Conservation (phyloP, 2,797 vertebrate genomes). For the Anomalospiza imberbis region DNA sequence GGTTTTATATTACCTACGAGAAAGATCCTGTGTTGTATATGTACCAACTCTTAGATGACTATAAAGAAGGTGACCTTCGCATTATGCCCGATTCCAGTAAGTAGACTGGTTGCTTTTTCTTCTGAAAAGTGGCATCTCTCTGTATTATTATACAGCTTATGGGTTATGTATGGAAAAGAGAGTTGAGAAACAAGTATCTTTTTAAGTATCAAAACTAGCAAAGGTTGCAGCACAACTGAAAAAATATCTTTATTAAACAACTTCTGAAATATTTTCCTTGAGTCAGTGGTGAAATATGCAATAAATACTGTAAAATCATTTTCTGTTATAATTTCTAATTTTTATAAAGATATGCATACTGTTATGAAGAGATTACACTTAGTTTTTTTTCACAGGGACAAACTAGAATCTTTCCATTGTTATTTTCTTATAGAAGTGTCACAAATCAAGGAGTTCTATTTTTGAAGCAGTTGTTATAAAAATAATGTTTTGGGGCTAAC, state of each 20-base stretch:
- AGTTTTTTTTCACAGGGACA: neutral
- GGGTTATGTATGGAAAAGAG: neutral
- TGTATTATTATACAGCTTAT: neutral
- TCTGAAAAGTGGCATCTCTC: neutral
- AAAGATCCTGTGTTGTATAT: conserved; percentile 98
- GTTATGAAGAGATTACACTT: neutral
- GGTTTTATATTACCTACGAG: conserved; percentile 98
- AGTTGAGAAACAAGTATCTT: neutral
- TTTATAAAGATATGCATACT: neutral
- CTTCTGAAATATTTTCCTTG: neutral
- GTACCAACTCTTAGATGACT: conserved; percentile 97
- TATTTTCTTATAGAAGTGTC: neutral
- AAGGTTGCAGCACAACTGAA: neutral
- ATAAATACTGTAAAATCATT: neutral
- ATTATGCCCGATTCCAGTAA: conserved; percentile 98
- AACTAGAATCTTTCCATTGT: neutral
- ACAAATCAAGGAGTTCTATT: neutral
- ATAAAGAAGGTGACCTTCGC: conserved; percentile 94
- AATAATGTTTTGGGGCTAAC: neutral
- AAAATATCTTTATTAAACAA: neutral
- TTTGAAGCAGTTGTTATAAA: neutral
- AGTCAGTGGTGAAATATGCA: neutral
- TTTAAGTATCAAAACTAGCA: neutral
- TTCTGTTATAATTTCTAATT: neutral
- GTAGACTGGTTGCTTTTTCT: conserved; percentile 30